Percentiles rank a stretch among this genome's conserved stretches.
Conservation (phyloP, 2,797 vertebrate genomes). For the Dallia pectoralis region DNA sequence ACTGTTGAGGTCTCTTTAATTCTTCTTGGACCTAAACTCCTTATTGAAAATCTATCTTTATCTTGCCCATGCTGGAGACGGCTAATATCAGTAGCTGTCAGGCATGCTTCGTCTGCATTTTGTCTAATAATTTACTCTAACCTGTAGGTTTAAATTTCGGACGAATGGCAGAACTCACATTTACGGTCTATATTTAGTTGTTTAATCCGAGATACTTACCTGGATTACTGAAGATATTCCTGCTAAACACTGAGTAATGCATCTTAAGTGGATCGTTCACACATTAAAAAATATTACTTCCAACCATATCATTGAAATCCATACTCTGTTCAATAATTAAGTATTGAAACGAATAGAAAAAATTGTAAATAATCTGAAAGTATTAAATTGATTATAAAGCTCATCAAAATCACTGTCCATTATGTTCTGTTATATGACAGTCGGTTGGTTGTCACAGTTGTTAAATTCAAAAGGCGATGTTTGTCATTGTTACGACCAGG, state of each 20-base stretch:
- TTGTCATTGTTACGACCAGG: too few species aligned
- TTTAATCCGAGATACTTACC: neutral
- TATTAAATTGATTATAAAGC: too few species aligned
- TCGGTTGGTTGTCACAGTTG: too few species aligned
- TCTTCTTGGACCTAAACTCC: constrained; percentile 41
- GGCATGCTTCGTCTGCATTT: neutral
- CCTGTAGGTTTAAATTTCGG: neutral
- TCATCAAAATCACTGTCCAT: too few species aligned
- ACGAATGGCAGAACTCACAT: neutral
- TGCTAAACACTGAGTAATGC: neutral
- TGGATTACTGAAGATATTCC: neutral
- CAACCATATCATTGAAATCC: too few species aligned
- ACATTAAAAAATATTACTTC: too few species aligned
- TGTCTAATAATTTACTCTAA: neutral
- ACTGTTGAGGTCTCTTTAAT: constrained; percentile 45
- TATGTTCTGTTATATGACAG: too few species aligned
- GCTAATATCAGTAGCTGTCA: constrained; percentile 14
- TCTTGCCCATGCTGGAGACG: constrained; percentile 11
- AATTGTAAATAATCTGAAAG: too few species aligned
- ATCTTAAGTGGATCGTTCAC: neutral
- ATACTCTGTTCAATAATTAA: too few species aligned
- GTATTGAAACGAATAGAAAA: too few species aligned
- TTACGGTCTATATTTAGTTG: neutral
- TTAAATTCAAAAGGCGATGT: too few species aligned
- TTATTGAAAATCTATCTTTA: constrained; percentile 18